Conservation (phyloP, 92 coral and sea anemone genomes). For the Zoanthus solanderi region DNA sequence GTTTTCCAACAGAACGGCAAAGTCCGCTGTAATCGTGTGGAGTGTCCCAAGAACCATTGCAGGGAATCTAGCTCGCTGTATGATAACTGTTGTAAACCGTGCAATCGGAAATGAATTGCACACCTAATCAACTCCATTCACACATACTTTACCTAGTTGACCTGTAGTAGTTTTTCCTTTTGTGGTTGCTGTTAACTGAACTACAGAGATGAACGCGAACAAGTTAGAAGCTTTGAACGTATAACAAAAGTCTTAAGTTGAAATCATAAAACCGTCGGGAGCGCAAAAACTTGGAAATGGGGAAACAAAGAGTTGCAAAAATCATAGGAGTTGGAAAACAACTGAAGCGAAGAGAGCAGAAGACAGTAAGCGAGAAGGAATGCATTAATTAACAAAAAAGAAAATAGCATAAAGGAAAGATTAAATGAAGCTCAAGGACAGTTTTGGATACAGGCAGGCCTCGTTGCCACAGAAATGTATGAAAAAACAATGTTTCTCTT, state of each 20-base stretch:
- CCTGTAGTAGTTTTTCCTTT: not conserved
- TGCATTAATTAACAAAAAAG: not conserved
- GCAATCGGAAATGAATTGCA: conserved; percentile 43
- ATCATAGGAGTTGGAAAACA: not conserved
- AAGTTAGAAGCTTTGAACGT: not conserved
- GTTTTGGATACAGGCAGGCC: no score
- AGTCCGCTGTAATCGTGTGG: conserved; percentile 60
- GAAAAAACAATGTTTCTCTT: not conserved
- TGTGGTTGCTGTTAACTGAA: not conserved
- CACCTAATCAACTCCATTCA: no score
- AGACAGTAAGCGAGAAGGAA: no score
- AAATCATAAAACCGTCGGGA: not conserved
- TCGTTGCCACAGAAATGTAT: not conserved
- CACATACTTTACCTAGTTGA: not conserved
- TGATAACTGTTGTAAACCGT: conserved; percentile 77
- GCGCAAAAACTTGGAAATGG: not conserved
- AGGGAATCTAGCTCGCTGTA: conserved; percentile 51
- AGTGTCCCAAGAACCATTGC: conserved; percentile 81
- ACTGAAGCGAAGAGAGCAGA: not conserved
- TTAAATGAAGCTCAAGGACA: not conserved
- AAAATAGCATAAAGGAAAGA: not conserved
- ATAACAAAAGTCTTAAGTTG: not conserved
- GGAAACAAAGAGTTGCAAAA: not conserved
- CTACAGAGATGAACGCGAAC: not conserved
- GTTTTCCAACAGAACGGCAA: conserved; percentile 66